Percentiles rank a stretch among this genome's conserved stretches.
Evolutionary conservation across 1,140 invertebrate genomes (phyloP).

Genomic region (Neuroterus valhalla): DNA sequence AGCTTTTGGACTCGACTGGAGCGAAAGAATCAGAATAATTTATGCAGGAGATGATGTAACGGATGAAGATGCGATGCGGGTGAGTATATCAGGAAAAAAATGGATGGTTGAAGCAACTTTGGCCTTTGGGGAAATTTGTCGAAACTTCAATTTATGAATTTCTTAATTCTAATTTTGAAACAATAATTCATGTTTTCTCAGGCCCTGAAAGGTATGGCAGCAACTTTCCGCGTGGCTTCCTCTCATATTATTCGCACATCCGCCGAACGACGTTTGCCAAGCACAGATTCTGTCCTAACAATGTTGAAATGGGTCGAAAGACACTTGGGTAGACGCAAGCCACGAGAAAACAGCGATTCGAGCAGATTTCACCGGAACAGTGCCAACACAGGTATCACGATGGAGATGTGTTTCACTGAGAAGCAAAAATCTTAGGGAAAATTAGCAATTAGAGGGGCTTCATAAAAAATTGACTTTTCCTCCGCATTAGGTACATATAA

Average conservation of each 20-base stretch:
- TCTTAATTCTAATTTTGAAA: constrained; percentile 32
- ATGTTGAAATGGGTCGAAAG: constrained; percentile 93
- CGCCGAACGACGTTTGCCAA: constrained; percentile 88
- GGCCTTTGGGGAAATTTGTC: no score
- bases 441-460: neutral
- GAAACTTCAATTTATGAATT: constrained; percentile 5
- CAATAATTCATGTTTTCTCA: constrained; percentile 59
- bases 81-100: constrained; percentile 67
- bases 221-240: constrained; percentile 90
- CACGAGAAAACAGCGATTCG: constrained; percentile 75
- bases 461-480: no score
- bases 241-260: constrained; percentile 90
- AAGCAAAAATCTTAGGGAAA: neutral
- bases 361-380: constrained; percentile 77
- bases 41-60: constrained; percentile 93
- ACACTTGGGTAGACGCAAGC: constrained; percentile 85
- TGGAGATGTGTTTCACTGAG: constrained; percentile 82
- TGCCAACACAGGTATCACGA: constrained; percentile 78
- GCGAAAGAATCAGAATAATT: constrained; percentile 91
- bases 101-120: no score
- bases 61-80: constrained; percentile 94
- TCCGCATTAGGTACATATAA: no score
- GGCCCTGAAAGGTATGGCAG: constrained; percentile 92
- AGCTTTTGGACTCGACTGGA: constrained; percentile 93
- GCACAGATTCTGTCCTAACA: constrained; percentile 90